A percentile compares a stretch with the other conserved stretches of the same genome.
These are phyloP conservation scores for Gallirallus australis DNA, from an alignment of 2,797 vertebrate genomes.

Conservation along the genomic window DNA sequence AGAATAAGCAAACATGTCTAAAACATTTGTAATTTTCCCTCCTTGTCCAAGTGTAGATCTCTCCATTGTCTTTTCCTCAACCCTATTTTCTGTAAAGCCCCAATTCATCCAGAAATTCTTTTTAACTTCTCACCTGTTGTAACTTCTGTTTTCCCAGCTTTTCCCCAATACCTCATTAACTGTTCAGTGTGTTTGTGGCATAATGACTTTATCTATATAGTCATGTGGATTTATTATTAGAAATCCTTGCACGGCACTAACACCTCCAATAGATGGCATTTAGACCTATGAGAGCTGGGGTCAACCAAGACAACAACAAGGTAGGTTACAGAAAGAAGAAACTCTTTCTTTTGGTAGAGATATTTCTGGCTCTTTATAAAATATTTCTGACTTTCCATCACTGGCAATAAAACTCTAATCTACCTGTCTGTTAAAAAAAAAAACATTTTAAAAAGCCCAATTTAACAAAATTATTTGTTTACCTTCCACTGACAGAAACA, in stretches of 20 bases:
- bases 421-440: conserved; percentile 1
- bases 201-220: not conserved
- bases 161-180: not conserved
- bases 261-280: not conserved
- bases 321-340: not conserved
- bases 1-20: not conserved
- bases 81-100: not conserved
- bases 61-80: not conserved
- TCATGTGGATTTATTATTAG: not conserved
- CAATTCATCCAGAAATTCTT: not conserved
- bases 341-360: not conserved
- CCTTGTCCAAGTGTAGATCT: not conserved
- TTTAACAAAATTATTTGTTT: conserved; percentile 15
- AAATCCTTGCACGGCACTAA: not conserved
- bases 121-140: not conserved
- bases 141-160: not conserved
- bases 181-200: not conserved
- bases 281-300: not conserved
- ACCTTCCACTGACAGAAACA: not conserved
- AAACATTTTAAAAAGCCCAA: not conserved
- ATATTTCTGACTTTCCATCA: conserved; percentile 8
- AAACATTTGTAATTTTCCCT: not conserved
- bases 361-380: not conserved
- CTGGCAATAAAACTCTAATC: conserved; percentile 14
- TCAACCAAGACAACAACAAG: not conserved